Evolutionary conservation across 1,140 invertebrate species (phyloP).

Genomic region (Cardiocondyla obscurior): DNA sequence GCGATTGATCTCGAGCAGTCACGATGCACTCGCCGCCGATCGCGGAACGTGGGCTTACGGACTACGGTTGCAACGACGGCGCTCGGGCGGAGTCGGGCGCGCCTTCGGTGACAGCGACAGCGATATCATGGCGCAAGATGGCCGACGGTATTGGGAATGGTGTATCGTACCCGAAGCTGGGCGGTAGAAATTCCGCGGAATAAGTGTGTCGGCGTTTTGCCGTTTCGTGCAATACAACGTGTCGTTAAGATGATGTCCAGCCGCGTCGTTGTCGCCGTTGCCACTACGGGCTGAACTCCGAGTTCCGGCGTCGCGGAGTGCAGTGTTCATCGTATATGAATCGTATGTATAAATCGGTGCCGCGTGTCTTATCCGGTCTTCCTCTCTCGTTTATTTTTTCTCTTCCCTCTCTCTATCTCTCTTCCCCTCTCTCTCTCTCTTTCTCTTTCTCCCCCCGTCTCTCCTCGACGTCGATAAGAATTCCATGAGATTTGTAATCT

Average conservation of each 20-base stretch:
- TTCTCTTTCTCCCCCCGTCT: background rate
- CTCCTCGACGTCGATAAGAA: background rate
- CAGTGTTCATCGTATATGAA: slow-evolving; percentile 39
- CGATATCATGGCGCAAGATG: slow-evolving; percentile 76
- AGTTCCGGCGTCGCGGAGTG: background rate
- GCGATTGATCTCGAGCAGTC: background rate
- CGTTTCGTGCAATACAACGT: slow-evolving; percentile 65
- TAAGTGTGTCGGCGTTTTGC: slow-evolving; percentile 76
- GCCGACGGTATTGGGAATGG: slow-evolving; percentile 72
- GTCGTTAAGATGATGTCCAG: slow-evolving; percentile 62
- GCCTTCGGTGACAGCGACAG: slow-evolving; percentile 58
- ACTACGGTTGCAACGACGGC: slow-evolving; percentile 7
- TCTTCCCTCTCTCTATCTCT: background rate
- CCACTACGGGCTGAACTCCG: slow-evolving; percentile 19
- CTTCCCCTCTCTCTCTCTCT: background rate
- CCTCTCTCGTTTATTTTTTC: background rate
- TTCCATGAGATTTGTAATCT: background rate
- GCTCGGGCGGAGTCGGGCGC: slow-evolving; percentile 68
- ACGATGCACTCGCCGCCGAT: background rate
- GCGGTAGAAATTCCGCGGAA: slow-evolving; percentile 71
- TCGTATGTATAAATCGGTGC: slow-evolving; percentile 33
- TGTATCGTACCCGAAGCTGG: slow-evolving; percentile 72
- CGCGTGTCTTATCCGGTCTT: slow-evolving; percentile 29
- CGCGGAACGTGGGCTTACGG: background rate
- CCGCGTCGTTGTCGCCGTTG: slow-evolving; percentile 41